Conservation (phyloP, 2,797 vertebrate genomes). For the Chelon labrosus region DNA sequence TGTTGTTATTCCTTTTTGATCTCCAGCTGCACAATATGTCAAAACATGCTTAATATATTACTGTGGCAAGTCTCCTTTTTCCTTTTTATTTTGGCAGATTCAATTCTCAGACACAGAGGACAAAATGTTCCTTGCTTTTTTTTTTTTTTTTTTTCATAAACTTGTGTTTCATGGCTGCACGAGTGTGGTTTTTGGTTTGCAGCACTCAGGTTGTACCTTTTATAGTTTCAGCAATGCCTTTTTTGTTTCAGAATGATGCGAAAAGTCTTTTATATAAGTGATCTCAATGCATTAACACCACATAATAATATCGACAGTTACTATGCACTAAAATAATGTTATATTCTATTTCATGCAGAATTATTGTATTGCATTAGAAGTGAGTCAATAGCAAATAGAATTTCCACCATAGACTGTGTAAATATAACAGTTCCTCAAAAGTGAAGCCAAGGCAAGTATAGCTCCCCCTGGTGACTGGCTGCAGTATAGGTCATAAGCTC, state of each 20-base stretch:
- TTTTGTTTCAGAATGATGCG: not conserved
- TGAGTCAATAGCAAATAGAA: too few species aligned
- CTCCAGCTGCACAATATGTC: not conserved
- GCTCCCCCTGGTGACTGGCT: too few species aligned
- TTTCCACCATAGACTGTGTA: not conserved
- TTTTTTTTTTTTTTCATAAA: constrained; percentile 2
- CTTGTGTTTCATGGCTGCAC: not conserved
- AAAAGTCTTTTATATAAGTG: not conserved
- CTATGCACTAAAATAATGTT: not conserved
- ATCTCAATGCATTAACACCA: not conserved
- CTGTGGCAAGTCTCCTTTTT: not conserved
- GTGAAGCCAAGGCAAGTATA: too few species aligned
- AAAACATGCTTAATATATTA: not conserved
- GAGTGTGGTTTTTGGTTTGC: not conserved
- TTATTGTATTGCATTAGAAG: not conserved
- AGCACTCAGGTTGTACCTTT: not conserved
- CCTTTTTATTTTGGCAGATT: constrained; percentile 12
- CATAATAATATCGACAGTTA: too few species aligned
- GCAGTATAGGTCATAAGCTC: too few species aligned
- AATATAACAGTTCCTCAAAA: too few species aligned
- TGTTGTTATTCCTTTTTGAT: not conserved
- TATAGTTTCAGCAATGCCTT: not conserved
- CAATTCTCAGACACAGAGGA: not conserved
- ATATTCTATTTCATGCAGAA: not conserved
- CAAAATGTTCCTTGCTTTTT: not conserved